A percentile compares a stretch with the other conserved stretches of the same genome.
phyloP scores from a whole-genome alignment of 1,140 invertebrate genomes.

The Drosophila santomea region DNA sequence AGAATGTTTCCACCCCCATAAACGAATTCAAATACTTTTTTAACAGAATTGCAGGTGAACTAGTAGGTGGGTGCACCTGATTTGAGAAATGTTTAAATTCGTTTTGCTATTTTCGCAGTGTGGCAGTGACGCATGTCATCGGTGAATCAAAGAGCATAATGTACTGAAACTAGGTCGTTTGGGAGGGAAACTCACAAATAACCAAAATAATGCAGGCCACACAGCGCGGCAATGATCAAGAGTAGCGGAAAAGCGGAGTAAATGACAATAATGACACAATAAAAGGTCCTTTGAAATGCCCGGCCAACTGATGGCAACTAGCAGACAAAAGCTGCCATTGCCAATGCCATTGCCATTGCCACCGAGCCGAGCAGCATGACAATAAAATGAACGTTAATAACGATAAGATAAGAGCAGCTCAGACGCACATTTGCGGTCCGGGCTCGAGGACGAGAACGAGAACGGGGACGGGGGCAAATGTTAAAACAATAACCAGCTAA shows the following conservation, averaged over 20 bases:
- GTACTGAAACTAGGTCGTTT: constrained; percentile 64
- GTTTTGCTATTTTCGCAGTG: not conserved
- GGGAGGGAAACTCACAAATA: constrained; percentile 64
- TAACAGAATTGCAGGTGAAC: too few relatives aligned
- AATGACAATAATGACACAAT: constrained; percentile 83
- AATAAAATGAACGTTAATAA: constrained; percentile 83
- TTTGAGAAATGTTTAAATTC: too few relatives aligned
- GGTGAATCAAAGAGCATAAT: constrained; percentile 68
- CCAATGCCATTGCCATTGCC: constrained; percentile 7
- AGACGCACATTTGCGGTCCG: constrained; percentile 45
- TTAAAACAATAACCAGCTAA: constrained; percentile 83
- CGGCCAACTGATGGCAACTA: constrained; percentile 61
- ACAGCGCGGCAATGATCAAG: not conserved
- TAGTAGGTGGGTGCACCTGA: too few relatives aligned
- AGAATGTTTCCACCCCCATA: too few relatives aligned
- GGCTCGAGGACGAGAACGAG: not conserved
- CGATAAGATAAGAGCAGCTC: constrained; percentile 76
- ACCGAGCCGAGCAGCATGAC: constrained; percentile 52
- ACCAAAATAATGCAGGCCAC: constrained; percentile 69
- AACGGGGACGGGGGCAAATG: constrained; percentile 55
- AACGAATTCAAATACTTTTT: too few relatives aligned
- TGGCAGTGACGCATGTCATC: constrained; percentile 36
- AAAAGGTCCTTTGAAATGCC: constrained; percentile 75
- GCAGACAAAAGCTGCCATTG: constrained; percentile 27
- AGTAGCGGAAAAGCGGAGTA: constrained; percentile 40